A percentile compares a stretch with the other conserved stretches of the same genome.
Evolutionary conservation across 2,797 vertebrate species (phyloP).

Genomic region (Clarias fuscus): DNA sequence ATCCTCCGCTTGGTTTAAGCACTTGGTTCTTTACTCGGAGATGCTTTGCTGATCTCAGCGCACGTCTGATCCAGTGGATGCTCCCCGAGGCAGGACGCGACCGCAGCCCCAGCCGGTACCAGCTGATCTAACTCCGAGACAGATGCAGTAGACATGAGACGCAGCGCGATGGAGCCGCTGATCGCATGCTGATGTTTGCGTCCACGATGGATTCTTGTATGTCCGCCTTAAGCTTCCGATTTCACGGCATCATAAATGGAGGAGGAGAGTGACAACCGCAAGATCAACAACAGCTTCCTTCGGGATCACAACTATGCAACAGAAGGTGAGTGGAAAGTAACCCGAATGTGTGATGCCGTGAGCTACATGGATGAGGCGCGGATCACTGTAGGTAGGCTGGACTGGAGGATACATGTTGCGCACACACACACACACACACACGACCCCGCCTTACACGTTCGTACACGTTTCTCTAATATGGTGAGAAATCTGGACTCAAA

Average conservation of each 20-base stretch:
- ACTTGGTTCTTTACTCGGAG: not conserved
- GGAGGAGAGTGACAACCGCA: constrained; percentile 87
- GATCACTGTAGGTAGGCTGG: not conserved
- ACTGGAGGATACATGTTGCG: constrained; percentile 40
- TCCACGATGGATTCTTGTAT: constrained; percentile 77
- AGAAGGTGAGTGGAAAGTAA: constrained; percentile 83
- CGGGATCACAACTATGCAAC: constrained; percentile 99
- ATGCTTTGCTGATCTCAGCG: constrained; percentile 35
- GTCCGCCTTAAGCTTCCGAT: constrained; percentile 73
- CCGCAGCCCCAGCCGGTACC: constrained; percentile 53
- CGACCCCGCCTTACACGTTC: constrained; percentile 38
- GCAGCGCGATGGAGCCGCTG: constrained; percentile 70
- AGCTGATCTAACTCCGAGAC: constrained; percentile 63
- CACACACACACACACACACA: not conserved
- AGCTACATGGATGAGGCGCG: not conserved
- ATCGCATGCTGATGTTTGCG: constrained; percentile 77
- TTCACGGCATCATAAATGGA: constrained; percentile 79
- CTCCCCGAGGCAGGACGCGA: constrained; percentile 55
- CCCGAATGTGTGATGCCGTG: not conserved
- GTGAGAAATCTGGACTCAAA: not conserved
- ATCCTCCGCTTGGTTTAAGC: not conserved
- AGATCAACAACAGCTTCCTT: constrained; percentile 99
- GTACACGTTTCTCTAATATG: not conserved
- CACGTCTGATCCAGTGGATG: constrained; percentile 54
- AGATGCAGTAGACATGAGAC: constrained; percentile 66